These are phyloP conservation scores for Octodonta nipae DNA, from an alignment of 2,888 invertebrate genomes.

Conservation along the genomic window DNA sequence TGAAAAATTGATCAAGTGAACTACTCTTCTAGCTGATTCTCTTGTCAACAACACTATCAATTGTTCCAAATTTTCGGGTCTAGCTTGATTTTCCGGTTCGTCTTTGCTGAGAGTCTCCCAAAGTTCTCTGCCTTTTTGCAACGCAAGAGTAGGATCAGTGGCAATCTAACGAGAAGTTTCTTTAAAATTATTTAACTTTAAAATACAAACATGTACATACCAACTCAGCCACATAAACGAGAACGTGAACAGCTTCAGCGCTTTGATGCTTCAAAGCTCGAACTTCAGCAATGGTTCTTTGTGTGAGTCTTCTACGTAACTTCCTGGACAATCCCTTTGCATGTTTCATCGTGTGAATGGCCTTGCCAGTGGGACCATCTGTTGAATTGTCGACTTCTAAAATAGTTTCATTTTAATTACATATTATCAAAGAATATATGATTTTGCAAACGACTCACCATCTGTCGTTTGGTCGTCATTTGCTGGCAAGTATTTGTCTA, in stretches of 20 bases:
- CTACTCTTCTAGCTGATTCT: conserved; percentile 64
- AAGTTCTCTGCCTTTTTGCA: conserved; percentile 58
- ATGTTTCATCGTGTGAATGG: conserved; percentile 64
- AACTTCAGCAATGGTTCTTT: conserved; percentile 66
- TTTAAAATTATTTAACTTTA: too few relatives aligned
- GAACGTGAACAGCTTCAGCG: conserved; percentile 58
- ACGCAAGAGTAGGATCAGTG: conserved; percentile 62
- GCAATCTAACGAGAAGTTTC: conserved; percentile 49
- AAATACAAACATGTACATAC: too few relatives aligned
- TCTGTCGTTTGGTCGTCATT: conserved; percentile 50
- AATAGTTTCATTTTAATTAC: too few relatives aligned
- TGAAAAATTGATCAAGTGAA: conserved; percentile 65
- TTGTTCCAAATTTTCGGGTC: conserved; percentile 66
- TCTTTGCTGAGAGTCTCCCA: conserved; percentile 58
- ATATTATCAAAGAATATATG: too few relatives aligned
- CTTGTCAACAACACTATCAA: conserved; percentile 59
- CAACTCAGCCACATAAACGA: conserved; percentile 65
- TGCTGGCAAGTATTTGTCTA: conserved; percentile 66
- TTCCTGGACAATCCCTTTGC: conserved; percentile 65
- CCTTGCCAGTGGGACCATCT: conserved; percentile 38
- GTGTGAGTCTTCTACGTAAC: conserved; percentile 60
- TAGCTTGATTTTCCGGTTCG: conserved; percentile 75
- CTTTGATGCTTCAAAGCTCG: conserved; percentile 68
- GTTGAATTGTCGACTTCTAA: conserved; percentile 15
- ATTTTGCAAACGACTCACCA: too few relatives aligned